These are phyloP conservation scores for Alcis repandata DNA, from an alignment of 2,888 invertebrate genomes.

Conservation along the genomic window DNA sequence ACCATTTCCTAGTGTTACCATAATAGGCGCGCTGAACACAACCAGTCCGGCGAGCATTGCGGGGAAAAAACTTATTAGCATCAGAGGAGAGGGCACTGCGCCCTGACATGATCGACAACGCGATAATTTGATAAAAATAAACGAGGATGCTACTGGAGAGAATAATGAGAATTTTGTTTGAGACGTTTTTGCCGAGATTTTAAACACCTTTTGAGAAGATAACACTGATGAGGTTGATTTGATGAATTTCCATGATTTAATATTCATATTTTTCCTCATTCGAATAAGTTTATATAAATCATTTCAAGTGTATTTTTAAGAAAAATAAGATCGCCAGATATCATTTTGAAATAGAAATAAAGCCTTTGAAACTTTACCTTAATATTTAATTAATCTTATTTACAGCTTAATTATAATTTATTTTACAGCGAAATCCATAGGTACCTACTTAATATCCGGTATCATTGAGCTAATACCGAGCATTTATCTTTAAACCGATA, in stretches of 20 bases:
- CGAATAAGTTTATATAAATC: no score
- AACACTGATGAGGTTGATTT: neutral
- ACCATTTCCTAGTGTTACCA: constrained; percentile 67
- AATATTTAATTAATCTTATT: neutral
- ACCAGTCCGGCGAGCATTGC: constrained; percentile 53
- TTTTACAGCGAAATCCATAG: neutral
- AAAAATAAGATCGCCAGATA: no score
- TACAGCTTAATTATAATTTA: neutral
- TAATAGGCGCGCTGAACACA: constrained; percentile 61
- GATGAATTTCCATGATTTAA: neutral
- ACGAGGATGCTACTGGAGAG: constrained; percentile 7
- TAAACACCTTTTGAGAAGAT: neutral
- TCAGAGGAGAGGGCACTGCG: constrained; percentile 47
- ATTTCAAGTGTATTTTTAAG: no score
- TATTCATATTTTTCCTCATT: neutral
- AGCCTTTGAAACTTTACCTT: no score
- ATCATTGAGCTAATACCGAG: constrained; percentile 30
- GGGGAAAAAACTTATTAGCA: constrained; percentile 61
- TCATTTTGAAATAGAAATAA: no score
- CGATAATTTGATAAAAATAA: constrained; percentile 37
- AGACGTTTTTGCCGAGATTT: constrained; percentile 8
- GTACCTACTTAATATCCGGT: constrained; percentile 30
- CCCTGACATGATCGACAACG: constrained; percentile 35
- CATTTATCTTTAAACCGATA: constrained; percentile 35
- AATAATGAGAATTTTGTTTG: constrained; percentile 16